Conservation (phyloP, 2,888 invertebrate genomes). For the Thelaira solivaga region DNA sequence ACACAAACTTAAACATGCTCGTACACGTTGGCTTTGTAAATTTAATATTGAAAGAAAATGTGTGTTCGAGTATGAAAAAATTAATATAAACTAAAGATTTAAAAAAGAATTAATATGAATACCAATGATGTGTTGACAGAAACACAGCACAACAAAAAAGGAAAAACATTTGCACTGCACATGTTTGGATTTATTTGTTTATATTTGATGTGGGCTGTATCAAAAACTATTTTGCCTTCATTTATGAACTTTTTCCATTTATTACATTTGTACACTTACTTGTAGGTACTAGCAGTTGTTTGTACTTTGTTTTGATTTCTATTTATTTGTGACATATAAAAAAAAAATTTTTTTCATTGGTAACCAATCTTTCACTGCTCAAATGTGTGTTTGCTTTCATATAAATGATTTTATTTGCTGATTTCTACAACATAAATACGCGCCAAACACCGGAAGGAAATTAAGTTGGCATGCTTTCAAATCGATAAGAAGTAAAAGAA, state of each 20-base stretch:
- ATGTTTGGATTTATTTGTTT: not conserved
- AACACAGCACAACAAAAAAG: conserved; percentile 1
- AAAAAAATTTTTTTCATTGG: not conserved
- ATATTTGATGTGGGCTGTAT: no score
- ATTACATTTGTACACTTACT: not conserved
- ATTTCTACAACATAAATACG: conserved; percentile 22
- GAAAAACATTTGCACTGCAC: not conserved
- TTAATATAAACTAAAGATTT: conserved; percentile 37
- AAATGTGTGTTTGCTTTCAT: not conserved
- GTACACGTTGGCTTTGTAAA: not conserved
- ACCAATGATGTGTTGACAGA: conserved; percentile 20
- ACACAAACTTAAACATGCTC: not conserved
- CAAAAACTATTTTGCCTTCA: no score
- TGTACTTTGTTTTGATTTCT: conserved; percentile 10
- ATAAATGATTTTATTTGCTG: conserved; percentile 9
- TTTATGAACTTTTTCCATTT: no score
- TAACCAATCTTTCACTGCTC: not conserved
- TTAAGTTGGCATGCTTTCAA: conserved; percentile 57
- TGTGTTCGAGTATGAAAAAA: not conserved
- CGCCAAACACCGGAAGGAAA: conserved; percentile 57
- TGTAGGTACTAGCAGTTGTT: conserved; percentile 27
- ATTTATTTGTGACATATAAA: not conserved
- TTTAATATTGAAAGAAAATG: not conserved
- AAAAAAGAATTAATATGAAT: conserved; percentile 28
- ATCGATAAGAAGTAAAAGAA: not conserved